Evolutionary conservation across 2,888 invertebrate species (phyloP).

Genomic region (Agonopterix arenella): DNA sequence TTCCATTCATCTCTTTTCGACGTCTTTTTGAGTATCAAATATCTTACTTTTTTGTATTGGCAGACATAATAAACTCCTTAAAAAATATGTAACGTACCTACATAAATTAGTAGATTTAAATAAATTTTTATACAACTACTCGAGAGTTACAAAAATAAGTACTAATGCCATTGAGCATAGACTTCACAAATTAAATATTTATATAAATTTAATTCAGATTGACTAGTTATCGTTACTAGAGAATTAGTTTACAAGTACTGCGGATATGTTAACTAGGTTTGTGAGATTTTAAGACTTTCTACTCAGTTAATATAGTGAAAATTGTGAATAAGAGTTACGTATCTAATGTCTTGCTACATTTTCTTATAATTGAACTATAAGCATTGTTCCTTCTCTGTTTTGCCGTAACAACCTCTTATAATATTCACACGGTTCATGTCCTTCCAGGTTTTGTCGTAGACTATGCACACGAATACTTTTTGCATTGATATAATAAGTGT

Average conservation of each 20-base stretch:
- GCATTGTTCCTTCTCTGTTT: neutral
- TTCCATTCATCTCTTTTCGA: no score
- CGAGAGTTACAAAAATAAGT: constrained; percentile 11
- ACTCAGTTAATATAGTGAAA: neutral
- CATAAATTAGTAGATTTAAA: no score
- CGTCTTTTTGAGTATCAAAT: no score
- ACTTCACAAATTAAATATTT: constrained; percentile 1
- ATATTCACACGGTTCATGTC: no score
- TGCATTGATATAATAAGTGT: no score
- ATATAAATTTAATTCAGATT: constrained; percentile 11
- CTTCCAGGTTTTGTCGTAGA: no score
- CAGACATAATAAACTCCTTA: no score
- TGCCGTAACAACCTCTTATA: neutral
- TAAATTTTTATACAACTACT: no score
- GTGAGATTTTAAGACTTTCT: neutral
- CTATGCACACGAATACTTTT: no score
- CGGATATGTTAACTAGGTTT: constrained; percentile 7
- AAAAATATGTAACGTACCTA: no score
- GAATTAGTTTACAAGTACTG: neutral
- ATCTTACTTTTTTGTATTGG: no score
- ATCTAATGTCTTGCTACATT: neutral
- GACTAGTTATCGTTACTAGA: constrained; percentile 16
- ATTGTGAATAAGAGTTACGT: neutral
- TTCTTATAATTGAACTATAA: neutral
- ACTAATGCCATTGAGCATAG: constrained; percentile 22